Conservation (phyloP, 2,113 vertebrate genomes). For the Psittacula cyanocephala region DNA sequence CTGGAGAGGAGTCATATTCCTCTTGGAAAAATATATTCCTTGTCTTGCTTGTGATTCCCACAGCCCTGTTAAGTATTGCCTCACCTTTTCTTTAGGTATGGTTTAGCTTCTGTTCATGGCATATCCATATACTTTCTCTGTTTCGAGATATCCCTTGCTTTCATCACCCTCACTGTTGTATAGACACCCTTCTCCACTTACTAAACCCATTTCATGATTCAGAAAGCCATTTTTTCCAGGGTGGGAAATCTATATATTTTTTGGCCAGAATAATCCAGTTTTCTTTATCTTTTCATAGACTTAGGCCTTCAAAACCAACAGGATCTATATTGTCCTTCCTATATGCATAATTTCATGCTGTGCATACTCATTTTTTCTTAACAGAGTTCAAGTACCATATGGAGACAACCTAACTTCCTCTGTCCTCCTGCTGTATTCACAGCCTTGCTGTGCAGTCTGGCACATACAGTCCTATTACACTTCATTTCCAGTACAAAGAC, state of each 20-base stretch:
- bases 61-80: background rate
- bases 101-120: background rate
- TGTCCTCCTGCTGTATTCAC: background rate
- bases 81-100: background rate
- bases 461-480: background rate
- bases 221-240: background rate
- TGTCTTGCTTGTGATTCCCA: background rate
- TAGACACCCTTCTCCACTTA: background rate
- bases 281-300: background rate
- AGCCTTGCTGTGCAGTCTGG: background rate
- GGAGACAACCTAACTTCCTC: background rate
- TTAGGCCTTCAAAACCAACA: background rate
- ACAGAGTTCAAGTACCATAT: background rate
- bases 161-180: background rate
- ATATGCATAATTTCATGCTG: background rate
- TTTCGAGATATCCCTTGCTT: background rate
- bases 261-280: background rate
- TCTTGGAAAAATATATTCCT: background rate
- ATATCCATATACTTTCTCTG: background rate
- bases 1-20: background rate
- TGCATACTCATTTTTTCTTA: background rate
- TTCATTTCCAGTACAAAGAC: background rate
- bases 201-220: background rate
- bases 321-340: background rate
- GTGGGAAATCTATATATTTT: background rate